Conservation (phyloP, 1,140 invertebrate species). For the Drosophila sturtevanti region DNA sequence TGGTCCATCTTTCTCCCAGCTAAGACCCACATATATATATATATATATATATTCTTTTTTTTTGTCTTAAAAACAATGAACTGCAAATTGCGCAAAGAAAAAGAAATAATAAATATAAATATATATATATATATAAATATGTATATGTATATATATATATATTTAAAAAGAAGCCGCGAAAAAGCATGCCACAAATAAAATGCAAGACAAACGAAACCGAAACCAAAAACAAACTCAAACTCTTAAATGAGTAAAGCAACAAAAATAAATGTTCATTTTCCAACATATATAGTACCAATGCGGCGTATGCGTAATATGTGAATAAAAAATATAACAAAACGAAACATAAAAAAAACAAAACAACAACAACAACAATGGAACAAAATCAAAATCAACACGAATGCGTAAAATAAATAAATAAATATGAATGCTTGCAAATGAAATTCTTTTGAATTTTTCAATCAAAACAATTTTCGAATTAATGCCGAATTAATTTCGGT, state of each 20-base stretch:
- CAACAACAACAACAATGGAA: conserved; percentile 2
- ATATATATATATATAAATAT: too few relatives aligned
- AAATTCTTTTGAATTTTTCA: too few relatives aligned
- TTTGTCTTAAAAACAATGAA: conserved; percentile 57
- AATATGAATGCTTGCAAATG: too few relatives aligned
- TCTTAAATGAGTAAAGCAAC: conserved; percentile 5
- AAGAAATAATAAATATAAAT: conserved; percentile 18
- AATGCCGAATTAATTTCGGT: too few relatives aligned
- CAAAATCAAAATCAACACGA: too few relatives aligned
- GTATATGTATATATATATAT: too few relatives aligned
- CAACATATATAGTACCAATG: conserved; percentile 29
- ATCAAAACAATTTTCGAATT: too few relatives aligned
- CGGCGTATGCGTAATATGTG: conserved; percentile 47
- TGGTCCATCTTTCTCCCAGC: neutral
- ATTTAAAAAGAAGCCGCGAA: neutral
- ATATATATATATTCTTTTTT: neutral
- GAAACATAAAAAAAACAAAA: conserved; percentile 11
- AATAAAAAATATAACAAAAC: conserved; percentile 6
- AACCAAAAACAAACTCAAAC: neutral
- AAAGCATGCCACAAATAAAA: neutral
- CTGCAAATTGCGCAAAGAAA: conserved; percentile 59
- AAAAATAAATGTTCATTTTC: neutral
- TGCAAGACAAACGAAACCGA: neutral
- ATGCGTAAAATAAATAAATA: too few relatives aligned
- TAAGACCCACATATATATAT: too few relatives aligned